Conservation (phyloP, 1,140 invertebrate genomes). For the Cyphomyrmex costatus region DNA sequence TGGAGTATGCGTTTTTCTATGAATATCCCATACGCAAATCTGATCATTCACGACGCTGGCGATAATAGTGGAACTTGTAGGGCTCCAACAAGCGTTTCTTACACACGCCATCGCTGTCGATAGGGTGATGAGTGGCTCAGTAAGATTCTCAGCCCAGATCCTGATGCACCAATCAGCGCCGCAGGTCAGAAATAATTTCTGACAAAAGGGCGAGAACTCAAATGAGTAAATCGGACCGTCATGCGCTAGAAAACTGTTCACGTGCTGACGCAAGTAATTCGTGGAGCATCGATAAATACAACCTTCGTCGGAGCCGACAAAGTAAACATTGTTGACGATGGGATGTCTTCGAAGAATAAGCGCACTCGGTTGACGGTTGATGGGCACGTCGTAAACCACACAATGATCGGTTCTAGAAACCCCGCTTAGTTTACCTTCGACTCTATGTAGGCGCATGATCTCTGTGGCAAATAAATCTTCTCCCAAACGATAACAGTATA, state of each 20-base stretch:
- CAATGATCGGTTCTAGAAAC: conserved; percentile 79
- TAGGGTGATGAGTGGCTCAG: conserved; percentile 89
- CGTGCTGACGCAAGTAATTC: conserved; percentile 89
- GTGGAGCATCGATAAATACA: conserved; percentile 92
- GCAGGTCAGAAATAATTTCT: conserved; percentile 92
- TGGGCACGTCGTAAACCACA: conserved; percentile 84
- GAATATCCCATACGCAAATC: conserved; percentile 92
- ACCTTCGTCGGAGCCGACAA: conserved; percentile 94
- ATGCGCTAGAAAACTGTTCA: conserved; percentile 92
- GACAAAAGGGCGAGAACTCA: conserved; percentile 92
- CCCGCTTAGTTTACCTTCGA: conserved; percentile 89
- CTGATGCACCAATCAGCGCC: conserved; percentile 94
- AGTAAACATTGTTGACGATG: conserved; percentile 89
- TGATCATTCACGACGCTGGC: conserved; percentile 91
- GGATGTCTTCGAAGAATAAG: conserved; percentile 90
- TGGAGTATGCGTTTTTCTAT: conserved; percentile 89
- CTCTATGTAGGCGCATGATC: conserved; percentile 89
- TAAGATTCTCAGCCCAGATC: conserved; percentile 91
- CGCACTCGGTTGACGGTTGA: conserved; percentile 88
- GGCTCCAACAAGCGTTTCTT: conserved; percentile 92
- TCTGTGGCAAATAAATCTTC: conserved; percentile 88
- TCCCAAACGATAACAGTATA: conserved; percentile 75
- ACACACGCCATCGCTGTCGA: conserved; percentile 88
- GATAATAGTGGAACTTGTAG: conserved; percentile 93
- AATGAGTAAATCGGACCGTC: conserved; percentile 92